Evolutionary conservation across 2,888 invertebrate genomes (phyloP), one percentile per base, ranked within the genome.

Genomic region (Sussaba pulchella): DNA sequence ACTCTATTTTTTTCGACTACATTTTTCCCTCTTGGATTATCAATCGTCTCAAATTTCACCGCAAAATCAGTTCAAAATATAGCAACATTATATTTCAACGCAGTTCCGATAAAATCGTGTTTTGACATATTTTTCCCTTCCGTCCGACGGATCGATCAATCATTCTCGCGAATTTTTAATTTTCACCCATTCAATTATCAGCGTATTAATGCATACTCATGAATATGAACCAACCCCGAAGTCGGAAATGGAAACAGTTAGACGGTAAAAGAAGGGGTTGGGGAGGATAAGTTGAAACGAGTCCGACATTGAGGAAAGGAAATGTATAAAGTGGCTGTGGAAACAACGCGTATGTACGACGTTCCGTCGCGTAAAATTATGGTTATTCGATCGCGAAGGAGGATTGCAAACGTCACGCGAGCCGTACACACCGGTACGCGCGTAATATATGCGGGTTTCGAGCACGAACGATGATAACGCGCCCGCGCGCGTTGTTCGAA

Each of bases 341-440:
- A 14, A 19, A 17, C 1, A 64, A 50, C 24, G 43, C 41, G 67
- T 31, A 64, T 69, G 52, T 73, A 73, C 47, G 74, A 47, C 57
- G 54, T 36, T 63, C 61, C 54, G 64, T 70, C 74, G 63, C 74
- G 70, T 79, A 74, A 70, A 79, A 79, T 79, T 69, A 79, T 47
- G 74, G 69, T 74, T 79, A 74, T 79, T 79, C 70, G 78, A 79
- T 79, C 73, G 69, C 70, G 69, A 69, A 31, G 74, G 47, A 43
- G 72, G 59, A 31, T 74, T 73, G 73, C 69, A 61, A 74, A 26
- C 54, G 59, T 63, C 74, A 75, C 70, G 74, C 79, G 59, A 75
- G 24, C 41, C 26, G 59, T 66, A 70, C 57, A 57, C 59, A 45
- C 61, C 24, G 61, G 57, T 59, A 66, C 50, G 36, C 26, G 17